Base-by-base conservation (phyloP, 2,113 vertebrate species). In the Hypomesus transpacificus region DNA sequence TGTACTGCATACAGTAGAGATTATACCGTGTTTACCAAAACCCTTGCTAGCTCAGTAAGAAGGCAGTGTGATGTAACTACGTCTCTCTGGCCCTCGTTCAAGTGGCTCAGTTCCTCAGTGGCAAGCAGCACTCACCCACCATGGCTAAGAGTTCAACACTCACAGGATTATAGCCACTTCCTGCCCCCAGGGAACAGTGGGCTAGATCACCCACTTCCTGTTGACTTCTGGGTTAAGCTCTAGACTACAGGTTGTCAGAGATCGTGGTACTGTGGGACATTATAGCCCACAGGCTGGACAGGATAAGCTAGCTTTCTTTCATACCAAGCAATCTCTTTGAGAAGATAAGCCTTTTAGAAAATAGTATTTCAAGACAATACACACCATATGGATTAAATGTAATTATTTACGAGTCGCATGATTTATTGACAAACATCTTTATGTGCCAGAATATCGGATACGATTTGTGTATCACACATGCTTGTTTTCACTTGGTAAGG, bases 81-180 rank as follows among this genome's bases (percentile, higher is more conserved):
- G 1, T 28, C 75, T 75, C 61, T 75, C 70, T 71, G 68, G 71
- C 68, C 34, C 34, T 74, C 62, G 39, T 20, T 26, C 57, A 76
- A 68, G 73, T 63, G 34, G 66, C 31, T 46, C 79, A 70, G 71
- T 70, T 81, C 71, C 78, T 66, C 70, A 57, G 64, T 74, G 75
- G 72, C 68, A 74, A 72, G 18, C 69, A 73, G 24, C 16, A n/a
- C 74, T 73, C 58, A 50, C 31, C 46, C 52, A 65, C n/a, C 1
- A 65, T 70, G 69, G 53, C 70, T 71, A 46, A 3, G 69, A 78
- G 73, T 78, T 72, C 75, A 73, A 60, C 76, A 79, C 75, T 81
- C 81, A 76, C 59, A 80, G 74, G 77, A 82, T 85, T 85, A 75
- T 64, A n/a, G 20, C 70, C 76, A 62, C 69, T 74, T 83, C 66